Conservation (phyloP, 2,113 vertebrate genomes). For the Hippoglossus stenolepis region DNA sequence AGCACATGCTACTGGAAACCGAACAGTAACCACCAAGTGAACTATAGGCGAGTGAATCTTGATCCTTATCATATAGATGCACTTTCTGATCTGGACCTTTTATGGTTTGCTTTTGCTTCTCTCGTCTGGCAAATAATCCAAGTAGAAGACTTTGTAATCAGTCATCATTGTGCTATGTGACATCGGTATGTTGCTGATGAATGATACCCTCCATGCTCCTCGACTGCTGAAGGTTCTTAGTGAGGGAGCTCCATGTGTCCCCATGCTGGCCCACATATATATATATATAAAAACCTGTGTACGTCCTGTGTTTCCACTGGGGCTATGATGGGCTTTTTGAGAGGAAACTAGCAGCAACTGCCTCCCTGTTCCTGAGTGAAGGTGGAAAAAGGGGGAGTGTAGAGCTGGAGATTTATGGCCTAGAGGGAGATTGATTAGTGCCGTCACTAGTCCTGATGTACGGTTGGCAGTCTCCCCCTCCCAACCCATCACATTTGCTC, state of each 20-base stretch:
- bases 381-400: conserved; percentile 61
- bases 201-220: conserved; percentile 59
- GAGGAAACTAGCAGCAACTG: conserved; percentile 65
- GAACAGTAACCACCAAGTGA: conserved; percentile 53
- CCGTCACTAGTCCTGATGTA: conserved; percentile 84
- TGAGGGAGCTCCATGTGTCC: conserved; percentile 27
- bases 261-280: neutral
- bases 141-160: conserved; percentile 68
- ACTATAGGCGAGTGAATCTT: conserved; percentile 50
- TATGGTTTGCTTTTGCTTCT: conserved; percentile 54
- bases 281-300: conserved; percentile 6
- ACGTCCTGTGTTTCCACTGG: conserved; percentile 35
- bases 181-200: conserved; percentile 70
- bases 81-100: conserved; percentile 52
- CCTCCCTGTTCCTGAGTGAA: conserved; percentile 70
- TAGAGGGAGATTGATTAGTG: conserved; percentile 85
- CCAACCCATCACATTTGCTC: conserved; percentile 65
- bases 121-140: conserved; percentile 61
- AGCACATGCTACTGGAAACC: conserved; percentile 49
- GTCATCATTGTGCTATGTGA: conserved; percentile 75
- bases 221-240: conserved; percentile 45
- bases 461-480: conserved; percentile 78
- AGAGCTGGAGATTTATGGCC: conserved; percentile 82
- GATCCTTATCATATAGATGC: conserved; percentile 67
- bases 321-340: conserved; percentile 64